Evolutionary conservation across 2,888 invertebrate genomes (phyloP).

Genomic region (Dione juno): DNA sequence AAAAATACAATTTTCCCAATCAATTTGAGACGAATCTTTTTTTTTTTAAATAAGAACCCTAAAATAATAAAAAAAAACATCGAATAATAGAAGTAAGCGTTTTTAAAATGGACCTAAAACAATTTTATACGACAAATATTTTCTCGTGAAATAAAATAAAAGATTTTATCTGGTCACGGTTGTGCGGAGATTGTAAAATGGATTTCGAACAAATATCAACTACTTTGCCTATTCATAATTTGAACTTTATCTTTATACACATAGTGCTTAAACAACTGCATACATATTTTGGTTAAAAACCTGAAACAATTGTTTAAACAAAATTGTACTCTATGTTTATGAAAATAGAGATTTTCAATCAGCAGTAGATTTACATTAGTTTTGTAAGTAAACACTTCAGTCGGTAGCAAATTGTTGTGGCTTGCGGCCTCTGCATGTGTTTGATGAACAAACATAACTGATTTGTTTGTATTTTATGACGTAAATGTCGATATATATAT

Average conservation of each 20-base stretch:
- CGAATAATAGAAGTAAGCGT: conserved; percentile 26
- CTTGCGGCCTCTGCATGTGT: conserved; percentile 62
- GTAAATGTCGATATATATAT: conserved; percentile 41
- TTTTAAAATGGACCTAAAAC: conserved; percentile 46
- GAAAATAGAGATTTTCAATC: conserved; percentile 24
- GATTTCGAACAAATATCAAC: conserved; percentile 17
- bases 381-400: conserved; percentile 68
- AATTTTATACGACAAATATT: conserved; percentile 49
- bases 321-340: conserved; percentile 40
- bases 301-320: background rate
- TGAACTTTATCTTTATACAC: conserved; percentile 17
- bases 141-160: conserved; percentile 52
- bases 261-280: conserved; percentile 11
- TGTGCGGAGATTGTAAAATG: conserved; percentile 59
- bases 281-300: conserved; percentile 26
- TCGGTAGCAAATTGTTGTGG: conserved; percentile 68
- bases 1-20: background rate
- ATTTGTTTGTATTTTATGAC: conserved; percentile 60
- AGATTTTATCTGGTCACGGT: conserved; percentile 60
- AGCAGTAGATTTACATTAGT: conserved; percentile 54
- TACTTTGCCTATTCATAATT: conserved; percentile 43
- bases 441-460: conserved; percentile 64
- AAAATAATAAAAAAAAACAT: background rate
- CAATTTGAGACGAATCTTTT: background rate
- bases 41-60: background rate